A percentile compares a stretch with the other conserved stretches of the same genome.
These are phyloP conservation scores for Paratilapia polleni DNA, from an alignment of 2,113 vertebrate genomes.

Conservation along the genomic window DNA sequence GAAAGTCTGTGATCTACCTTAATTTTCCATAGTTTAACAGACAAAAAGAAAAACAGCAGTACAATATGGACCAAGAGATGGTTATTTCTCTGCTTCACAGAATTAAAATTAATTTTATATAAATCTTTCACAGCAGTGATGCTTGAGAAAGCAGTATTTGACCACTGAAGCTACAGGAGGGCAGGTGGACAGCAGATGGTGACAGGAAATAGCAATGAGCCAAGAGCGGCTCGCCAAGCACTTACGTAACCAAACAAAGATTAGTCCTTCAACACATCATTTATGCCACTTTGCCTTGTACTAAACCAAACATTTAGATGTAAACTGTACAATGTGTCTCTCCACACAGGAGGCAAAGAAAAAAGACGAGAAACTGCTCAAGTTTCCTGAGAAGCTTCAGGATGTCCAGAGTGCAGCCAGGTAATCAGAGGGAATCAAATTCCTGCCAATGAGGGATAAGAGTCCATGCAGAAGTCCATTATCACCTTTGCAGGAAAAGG, in stretches of 20 bases:
- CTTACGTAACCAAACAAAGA: conserved; percentile 34
- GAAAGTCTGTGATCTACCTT: not conserved
- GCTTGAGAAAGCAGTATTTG: not conserved
- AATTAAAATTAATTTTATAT: not conserved
- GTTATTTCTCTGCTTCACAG: not conserved
- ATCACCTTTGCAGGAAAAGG: not conserved
- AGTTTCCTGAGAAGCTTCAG: conserved; percentile 90
- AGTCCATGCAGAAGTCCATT: not conserved
- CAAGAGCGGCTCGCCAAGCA: conserved; percentile 21
- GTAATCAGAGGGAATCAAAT: conserved; percentile 73
- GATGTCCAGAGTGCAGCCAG: conserved; percentile 91
- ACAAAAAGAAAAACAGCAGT: not conserved
- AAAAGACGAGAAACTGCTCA: conserved; percentile 89
- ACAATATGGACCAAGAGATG: not conserved
- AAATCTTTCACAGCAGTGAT: not conserved
- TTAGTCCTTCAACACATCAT: not conserved
- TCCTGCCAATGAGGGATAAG: not conserved
- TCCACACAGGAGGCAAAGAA: conserved; percentile 92
- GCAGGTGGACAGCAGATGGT: conserved; percentile 55
- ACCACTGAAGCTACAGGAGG: not conserved
- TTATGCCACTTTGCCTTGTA: not conserved
- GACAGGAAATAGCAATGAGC: conserved; percentile 42
- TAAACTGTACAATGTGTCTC: not conserved
- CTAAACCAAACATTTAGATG: not conserved
- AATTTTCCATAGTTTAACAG: not conserved